These are phyloP conservation scores for Diplosoma virens DNA, from an alignment of 23 tunicate genomes.

Conservation along the genomic window DNA sequence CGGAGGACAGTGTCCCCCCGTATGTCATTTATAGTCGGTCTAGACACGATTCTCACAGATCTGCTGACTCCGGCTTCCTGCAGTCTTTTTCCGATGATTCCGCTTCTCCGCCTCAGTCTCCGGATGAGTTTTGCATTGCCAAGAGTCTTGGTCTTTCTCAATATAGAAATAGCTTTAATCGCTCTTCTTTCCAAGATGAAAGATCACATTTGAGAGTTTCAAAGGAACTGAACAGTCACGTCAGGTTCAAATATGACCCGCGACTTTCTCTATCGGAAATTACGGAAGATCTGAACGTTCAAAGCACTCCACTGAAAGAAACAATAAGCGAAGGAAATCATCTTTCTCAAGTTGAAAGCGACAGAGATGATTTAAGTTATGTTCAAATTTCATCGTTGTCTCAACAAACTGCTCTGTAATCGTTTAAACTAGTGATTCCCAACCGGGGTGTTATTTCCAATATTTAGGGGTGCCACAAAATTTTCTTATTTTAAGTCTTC, in stretches of 20 bases:
- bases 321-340: no score
- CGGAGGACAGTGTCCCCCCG: neutral
- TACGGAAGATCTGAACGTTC: neutral
- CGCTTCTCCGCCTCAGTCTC: constrained; percentile 27
- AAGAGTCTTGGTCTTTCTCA: neutral
- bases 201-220: no score
- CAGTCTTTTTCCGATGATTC: constrained; percentile 32
- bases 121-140: neutral
- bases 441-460: no score
- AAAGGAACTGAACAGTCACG: no score
- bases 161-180: neutral
- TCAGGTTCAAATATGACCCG: neutral
- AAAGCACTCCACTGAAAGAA: no score
- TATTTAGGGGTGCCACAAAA: no score
- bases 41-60: constrained; percentile 36
- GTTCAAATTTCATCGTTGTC: no score
- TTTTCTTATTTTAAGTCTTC: no score
- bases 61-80: constrained; percentile 53
- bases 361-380: no score
- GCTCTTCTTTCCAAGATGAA: neutral
- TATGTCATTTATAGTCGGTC: constrained; percentile 9
- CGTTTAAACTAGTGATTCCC: no score
- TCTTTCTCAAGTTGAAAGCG: no score
- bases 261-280: neutral
- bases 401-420: no score